These are phyloP conservation scores for Leucophenga varia DNA, from an alignment of 1,140 invertebrate species.

Conservation along the genomic window DNA sequence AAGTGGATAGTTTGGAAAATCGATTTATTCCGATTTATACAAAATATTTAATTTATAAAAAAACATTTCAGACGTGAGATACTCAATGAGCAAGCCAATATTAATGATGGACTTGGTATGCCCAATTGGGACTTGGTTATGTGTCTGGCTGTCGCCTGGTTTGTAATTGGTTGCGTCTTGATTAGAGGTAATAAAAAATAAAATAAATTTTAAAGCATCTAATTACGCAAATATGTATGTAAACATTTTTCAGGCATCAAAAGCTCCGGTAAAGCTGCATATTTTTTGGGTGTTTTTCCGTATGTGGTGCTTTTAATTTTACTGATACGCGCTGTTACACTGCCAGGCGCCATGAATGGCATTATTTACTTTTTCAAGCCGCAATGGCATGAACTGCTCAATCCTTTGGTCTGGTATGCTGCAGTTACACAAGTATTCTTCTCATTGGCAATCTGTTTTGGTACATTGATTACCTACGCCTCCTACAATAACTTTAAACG, in stretches of 20 bases:
- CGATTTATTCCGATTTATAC: too few relatives aligned
- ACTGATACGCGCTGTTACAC: slow-evolving; percentile 68
- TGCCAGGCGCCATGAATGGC: slow-evolving; percentile 74
- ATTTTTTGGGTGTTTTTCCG: slow-evolving; percentile 75
- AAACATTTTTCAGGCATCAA: slow-evolving; percentile 64
- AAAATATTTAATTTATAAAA: too few relatives aligned
- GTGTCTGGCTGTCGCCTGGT: slow-evolving; percentile 71
- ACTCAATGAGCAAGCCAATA: slow-evolving; percentile 62
- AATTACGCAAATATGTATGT: slow-evolving; percentile 19
- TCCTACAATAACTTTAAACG: slow-evolving; percentile 81
- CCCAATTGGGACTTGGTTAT: slow-evolving; percentile 68
- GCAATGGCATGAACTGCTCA: slow-evolving; percentile 68
- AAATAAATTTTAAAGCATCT: not conserved
- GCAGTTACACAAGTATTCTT: slow-evolving; percentile 86
- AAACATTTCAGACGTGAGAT: slow-evolving; percentile 61
- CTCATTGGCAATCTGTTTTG: slow-evolving; percentile 79
- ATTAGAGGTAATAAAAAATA: slow-evolving; percentile 58
- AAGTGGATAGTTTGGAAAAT: too few relatives aligned
- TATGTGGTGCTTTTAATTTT: slow-evolving; percentile 71
- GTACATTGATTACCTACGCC: slow-evolving; percentile 77
- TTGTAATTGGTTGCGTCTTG: slow-evolving; percentile 68
- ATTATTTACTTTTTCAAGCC: slow-evolving; percentile 79
- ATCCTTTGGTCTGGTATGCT: slow-evolving; percentile 78
- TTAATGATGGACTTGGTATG: slow-evolving; percentile 64
- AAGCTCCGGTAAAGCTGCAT: slow-evolving; percentile 66